A percentile compares a stretch with the other conserved stretches of the same genome.
Conservation (phyloP, 2,888 invertebrate species). For the Catocala fraxini region DNA sequence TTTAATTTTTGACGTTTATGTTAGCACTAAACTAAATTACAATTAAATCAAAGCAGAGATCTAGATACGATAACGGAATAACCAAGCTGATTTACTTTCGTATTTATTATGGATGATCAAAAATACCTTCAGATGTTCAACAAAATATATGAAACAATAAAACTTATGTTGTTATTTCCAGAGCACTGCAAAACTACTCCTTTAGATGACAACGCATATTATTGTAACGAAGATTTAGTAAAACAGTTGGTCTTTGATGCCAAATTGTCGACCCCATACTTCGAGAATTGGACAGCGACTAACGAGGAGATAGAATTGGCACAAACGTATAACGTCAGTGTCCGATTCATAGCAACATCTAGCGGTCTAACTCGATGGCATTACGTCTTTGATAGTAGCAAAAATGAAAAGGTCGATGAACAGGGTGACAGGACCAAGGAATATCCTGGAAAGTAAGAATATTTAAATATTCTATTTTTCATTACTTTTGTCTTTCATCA, state of each 20-base stretch:
- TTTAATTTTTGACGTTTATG: too few relatives aligned
- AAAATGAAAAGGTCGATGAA: slow-evolving; percentile 81
- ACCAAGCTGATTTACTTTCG: too few relatives aligned
- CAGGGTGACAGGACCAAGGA: slow-evolving; percentile 66
- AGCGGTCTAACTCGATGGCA: slow-evolving; percentile 97
- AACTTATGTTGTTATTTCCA: slow-evolving; percentile 58
- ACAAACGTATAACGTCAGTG: slow-evolving; percentile 90
- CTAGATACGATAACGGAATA: too few relatives aligned
- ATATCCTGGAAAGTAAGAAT: slow-evolving; percentile 67
- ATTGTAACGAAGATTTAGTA: slow-evolving; percentile 94
- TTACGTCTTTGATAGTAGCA: slow-evolving; percentile 89
- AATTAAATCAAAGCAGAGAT: too few relatives aligned
- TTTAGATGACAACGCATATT: slow-evolving; percentile 91
- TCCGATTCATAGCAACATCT: slow-evolving; percentile 95
- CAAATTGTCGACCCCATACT: slow-evolving; percentile 89
- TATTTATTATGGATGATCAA: too few relatives aligned
- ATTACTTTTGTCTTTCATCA: too few relatives aligned
- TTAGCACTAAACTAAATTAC: too few relatives aligned
- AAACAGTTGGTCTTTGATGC: slow-evolving; percentile 96
- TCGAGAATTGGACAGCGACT: slow-evolving; percentile 85
- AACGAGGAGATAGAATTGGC: slow-evolving; percentile 87
- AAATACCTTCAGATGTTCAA: too few relatives aligned
- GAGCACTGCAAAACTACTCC: slow-evolving; percentile 89
- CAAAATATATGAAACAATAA: too few relatives aligned
- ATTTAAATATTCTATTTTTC: background rate